Evolutionary conservation across 2,797 vertebrate species (phyloP), one percentile per base, ranked within the genome.

Genomic region (Otolemur crassicaudatus): DNA sequence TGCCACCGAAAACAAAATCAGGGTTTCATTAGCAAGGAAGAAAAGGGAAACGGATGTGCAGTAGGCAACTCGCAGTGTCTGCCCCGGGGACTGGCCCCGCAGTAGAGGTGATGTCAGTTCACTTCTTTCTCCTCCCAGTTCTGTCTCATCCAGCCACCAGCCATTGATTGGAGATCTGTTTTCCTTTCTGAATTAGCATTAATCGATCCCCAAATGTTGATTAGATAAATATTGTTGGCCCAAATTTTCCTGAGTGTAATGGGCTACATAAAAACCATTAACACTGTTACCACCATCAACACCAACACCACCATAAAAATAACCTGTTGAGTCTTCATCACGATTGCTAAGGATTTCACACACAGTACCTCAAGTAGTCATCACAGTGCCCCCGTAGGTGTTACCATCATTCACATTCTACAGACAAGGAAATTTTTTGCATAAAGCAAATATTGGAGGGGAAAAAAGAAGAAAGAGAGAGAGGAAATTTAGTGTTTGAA

Each of bases 371-470:
- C 85, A 9, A 0, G 5, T 19, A 1, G 13, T 7, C 1, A 5
- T 3, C 34, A 19, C 70, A 4, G 0, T n/a, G 69, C 46, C 58
- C 9, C 61, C 13, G 0, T 0, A 7, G 12, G 6, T 12, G 12
- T 29, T 34, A 10, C 16, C 13, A 25, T n/a, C 65, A 25, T 20
- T 31, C 72, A n/a, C 43, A 67, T 2, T n/a, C 27, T 76, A 53
- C 22, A 49, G 63, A 82, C 49, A 53, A 53, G 49, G 49, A 53
- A 16, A 16, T 4, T 16, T 53, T 53, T 53, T 53, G 49, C 49
- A 53, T 53, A 16, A 53, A 53, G 14, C 49, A 53, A 53, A 53
- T 16, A 53, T 53, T 53, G 49, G 49, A 53, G 49, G 14, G 14
- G 49, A 3, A 16, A 53, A 53, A 53, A 53, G 14, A 53, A 53